phyloP scores from a whole-genome alignment of 2,888 invertebrate species.

The Lymantria dispar region DNA sequence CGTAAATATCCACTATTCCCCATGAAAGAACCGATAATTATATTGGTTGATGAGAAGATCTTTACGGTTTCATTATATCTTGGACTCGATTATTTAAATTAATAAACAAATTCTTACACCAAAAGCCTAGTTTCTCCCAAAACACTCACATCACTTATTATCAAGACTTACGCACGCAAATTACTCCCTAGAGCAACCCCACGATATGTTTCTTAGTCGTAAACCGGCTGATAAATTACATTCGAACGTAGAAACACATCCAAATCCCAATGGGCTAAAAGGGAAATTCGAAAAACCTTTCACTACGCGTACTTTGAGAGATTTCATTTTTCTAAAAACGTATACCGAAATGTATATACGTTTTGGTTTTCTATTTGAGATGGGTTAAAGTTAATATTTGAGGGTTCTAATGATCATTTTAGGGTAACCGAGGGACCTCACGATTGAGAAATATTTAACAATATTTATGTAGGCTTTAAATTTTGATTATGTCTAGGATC shows the following conservation, averaged over 20 bases:
- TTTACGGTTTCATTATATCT: no score
- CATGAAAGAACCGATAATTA: no score
- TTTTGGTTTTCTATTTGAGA: constrained; percentile 28
- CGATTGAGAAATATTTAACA: background rate
- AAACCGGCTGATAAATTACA: constrained; percentile 34
- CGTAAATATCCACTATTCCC: no score
- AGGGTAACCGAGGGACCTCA: background rate
- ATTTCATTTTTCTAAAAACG: constrained; percentile 27
- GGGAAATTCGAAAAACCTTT: constrained; percentile 19
- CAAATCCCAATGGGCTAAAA: constrained; percentile 19
- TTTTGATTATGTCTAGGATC: background rate
- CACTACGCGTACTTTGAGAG: constrained; percentile 13
- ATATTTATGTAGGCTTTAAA: background rate
- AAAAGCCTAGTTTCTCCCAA: constrained; percentile 3
- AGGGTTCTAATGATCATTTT: constrained; percentile 15
- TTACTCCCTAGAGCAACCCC: constrained; percentile 25
- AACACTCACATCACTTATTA: constrained; percentile 34
- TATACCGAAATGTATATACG: constrained; percentile 9
- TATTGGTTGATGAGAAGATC: no score
- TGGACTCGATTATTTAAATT: background rate
- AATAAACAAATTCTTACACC: background rate
- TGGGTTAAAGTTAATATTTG: constrained; percentile 19
- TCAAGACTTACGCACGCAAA: constrained; percentile 32
- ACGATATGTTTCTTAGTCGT: constrained; percentile 34
- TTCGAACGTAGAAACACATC: constrained; percentile 28